Evolutionary conservation across 2,113 vertebrate genomes (phyloP).

Genomic region (Phaethon lepturus): DNA sequence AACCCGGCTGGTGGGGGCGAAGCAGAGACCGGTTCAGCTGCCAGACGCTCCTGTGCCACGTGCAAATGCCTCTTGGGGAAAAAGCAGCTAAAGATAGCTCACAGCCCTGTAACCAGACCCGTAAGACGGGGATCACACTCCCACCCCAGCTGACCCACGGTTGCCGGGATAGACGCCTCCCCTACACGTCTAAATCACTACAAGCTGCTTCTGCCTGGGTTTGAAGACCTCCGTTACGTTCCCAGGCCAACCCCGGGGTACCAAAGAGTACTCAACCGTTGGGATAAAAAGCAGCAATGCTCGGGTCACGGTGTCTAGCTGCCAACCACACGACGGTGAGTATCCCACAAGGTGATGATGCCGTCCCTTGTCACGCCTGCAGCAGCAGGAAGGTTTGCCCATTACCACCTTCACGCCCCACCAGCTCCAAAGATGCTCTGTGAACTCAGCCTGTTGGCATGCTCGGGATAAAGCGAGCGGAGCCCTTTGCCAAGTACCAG

Average conservation of each 20-base stretch:
- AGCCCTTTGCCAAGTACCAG: background rate
- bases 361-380: background rate
- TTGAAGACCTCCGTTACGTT: background rate
- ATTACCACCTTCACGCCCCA: background rate
- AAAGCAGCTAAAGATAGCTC: background rate
- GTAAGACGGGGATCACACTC: rapidly evolving
- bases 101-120: background rate
- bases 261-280: background rate
- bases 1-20: background rate
- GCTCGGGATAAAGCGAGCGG: rapidly evolving
- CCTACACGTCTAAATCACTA: background rate
- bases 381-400: background rate
- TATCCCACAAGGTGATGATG: background rate
- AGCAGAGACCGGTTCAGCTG: background rate
- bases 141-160: background rate
- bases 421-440: background rate
- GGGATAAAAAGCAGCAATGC: background rate
- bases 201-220: background rate
- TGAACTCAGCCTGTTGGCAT: background rate
- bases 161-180: background rate
- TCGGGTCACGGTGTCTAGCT: rapidly evolving
- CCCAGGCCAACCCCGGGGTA: background rate
- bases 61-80: background rate
- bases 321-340: rapidly evolving
- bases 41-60: background rate